Base-by-base conservation (phyloP, 2,113 vertebrate species). In the Hydrochoerus hydrochaeris region DNA sequence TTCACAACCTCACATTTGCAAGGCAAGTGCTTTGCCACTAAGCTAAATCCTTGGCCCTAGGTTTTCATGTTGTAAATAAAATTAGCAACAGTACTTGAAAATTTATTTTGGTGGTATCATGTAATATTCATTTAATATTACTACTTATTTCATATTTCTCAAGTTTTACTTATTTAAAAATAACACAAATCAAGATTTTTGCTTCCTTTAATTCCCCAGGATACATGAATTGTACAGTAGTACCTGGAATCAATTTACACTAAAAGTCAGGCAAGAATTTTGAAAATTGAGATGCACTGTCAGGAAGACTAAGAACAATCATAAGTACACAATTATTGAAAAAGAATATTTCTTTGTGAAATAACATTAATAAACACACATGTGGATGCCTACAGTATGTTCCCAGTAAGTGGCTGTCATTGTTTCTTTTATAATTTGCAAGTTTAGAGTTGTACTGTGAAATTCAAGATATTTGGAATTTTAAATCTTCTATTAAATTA, bases 171-270 rank as follows among this genome's bases (percentile, higher is more conserved):
- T 46, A 46, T 46, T 46, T 46, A 41, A 92, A 75, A n/a, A 13
- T 16, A n/a, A 16, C 30, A 85, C 10, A 41, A 17, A 22, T 14
- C 35, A 26, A 71, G 19, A 7, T 1, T 16, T 8, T 7, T 26
- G 7, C 63, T 77, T 78, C 4, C 35, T 78, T 35, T 86, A 7
- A 54, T 86, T 54, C 7, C 24, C 17, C 16, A 24, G n/a, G 32
- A 7, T 26, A 1, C 28, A 8, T 9, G 12, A 10, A 22, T n/a
- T n/a, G 0, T 26, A 0, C 24, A 32, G 35, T 44, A 35, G 22
- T 7, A 75, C 41, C 46, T 10, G 20, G 7, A 62, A 73, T 1
- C 0, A 2, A 32, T 11, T 12, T 0, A 35, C 10, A 10, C 28
- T 26, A 22, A 5, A 3, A 11, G 8, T 1, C 10, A 62, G 30